Evolutionary conservation across 2,113 vertebrate genomes (phyloP).

Genomic region (Tragelaphus buxtoni): DNA sequence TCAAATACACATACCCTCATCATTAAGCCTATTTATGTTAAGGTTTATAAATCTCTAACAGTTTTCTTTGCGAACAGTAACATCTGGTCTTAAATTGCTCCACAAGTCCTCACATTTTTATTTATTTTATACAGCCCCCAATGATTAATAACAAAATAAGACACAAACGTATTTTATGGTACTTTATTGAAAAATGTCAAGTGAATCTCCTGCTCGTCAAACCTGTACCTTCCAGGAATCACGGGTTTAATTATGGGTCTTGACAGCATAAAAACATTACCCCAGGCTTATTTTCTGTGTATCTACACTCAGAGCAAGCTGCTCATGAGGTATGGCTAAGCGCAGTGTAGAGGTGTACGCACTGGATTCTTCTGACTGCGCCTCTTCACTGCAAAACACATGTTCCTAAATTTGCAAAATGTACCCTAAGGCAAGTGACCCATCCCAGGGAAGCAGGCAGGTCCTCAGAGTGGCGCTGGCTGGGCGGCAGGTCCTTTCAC

Average conservation of each 20-base stretch:
- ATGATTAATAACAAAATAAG: conserved; percentile 47
- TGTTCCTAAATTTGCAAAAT: neutral
- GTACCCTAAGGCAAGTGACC: neutral
- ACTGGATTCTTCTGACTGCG: neutral
- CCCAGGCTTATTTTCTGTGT: neutral
- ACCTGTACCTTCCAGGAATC: conserved; percentile 38
- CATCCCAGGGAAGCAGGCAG: neutral
- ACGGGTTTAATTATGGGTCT: neutral
- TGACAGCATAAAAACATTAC: neutral
- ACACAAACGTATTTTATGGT: neutral
- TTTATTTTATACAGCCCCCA: neutral
- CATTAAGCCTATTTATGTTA: neutral
- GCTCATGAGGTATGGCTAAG: conserved; percentile 33
- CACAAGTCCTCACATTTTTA: conserved; percentile 24
- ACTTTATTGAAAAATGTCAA: conserved; percentile 56
- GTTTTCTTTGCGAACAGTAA: neutral
- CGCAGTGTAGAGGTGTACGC: neutral
- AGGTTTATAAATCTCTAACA: neutral
- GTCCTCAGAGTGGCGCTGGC: neutral
- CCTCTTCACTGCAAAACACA: too few relatives aligned
- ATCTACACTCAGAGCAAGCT: neutral
- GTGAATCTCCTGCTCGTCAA: neutral
- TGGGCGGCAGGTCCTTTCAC: neutral
- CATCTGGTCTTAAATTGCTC: neutral
- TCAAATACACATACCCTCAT: conserved; percentile 1